Evolutionary conservation across 1,140 invertebrate species (phyloP).

Genomic region (Propsilocerus akamusi): DNA sequence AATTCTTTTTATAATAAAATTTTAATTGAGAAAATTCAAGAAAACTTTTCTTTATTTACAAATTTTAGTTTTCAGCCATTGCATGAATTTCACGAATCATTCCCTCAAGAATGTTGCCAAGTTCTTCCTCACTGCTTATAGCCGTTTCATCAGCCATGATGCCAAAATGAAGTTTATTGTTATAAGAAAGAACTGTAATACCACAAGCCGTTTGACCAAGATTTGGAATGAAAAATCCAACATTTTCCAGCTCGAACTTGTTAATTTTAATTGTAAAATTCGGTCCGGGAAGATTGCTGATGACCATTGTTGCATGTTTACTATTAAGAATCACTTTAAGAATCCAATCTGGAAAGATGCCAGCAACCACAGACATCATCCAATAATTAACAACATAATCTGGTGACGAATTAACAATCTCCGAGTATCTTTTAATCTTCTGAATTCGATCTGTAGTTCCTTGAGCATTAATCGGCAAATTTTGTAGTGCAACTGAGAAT

Average conservation of each 20-base stretch:
- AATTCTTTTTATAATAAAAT: no score
- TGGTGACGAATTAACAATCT: conserved; percentile 10
- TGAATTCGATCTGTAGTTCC: conserved; percentile 8
- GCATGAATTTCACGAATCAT: neutral
- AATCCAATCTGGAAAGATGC: conserved; percentile 13
- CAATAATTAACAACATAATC: conserved; percentile 20
- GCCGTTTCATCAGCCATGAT: conserved; percentile 17
- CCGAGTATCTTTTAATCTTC: conserved; percentile 11
- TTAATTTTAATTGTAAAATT: conserved; percentile 11
- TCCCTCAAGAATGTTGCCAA: neutral
- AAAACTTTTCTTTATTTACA: no score
- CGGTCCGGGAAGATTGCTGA: conserved; percentile 22
- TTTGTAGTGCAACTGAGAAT: conserved; percentile 18
- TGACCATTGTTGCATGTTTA: conserved; percentile 16
- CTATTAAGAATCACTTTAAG: conserved; percentile 13
- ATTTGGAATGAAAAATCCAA: conserved; percentile 21
- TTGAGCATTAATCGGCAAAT: conserved; percentile 13
- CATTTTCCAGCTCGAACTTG: conserved; percentile 14
- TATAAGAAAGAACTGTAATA: conserved; percentile 18
- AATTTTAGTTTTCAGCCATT: neutral
- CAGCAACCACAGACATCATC: conserved; percentile 16
- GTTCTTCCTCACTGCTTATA: conserved; percentile 9
- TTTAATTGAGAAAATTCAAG: no score
- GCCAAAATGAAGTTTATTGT: conserved; percentile 17
- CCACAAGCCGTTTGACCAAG: conserved; percentile 17